A percentile compares a stretch with the other conserved stretches of the same genome.
Evolutionary conservation across 2,888 invertebrate genomes (phyloP).

Genomic region (Pyrrhia umbra): DNA sequence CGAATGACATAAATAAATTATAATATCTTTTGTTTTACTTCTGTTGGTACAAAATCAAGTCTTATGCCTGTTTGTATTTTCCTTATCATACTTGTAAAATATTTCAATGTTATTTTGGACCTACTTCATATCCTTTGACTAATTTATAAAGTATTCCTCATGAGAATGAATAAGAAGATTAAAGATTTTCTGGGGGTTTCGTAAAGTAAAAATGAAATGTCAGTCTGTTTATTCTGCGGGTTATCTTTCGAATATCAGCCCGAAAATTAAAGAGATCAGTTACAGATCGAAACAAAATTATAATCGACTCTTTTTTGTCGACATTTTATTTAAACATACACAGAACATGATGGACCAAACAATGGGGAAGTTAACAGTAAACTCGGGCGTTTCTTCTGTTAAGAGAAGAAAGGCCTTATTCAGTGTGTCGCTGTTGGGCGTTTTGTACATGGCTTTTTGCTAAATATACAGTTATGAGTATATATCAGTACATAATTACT

Average conservation of each 20-base stretch:
- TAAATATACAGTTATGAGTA: neutral
- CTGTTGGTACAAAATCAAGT: neutral
- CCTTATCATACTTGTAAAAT: neutral
- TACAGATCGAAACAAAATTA: too few relatives aligned
- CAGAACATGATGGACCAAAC: too few relatives aligned
- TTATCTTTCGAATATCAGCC: too few relatives aligned
- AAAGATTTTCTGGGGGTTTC: too few relatives aligned
- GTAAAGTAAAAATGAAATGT: too few relatives aligned
- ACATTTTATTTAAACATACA: too few relatives aligned
- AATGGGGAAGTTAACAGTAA: too few relatives aligned
- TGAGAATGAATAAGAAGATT: too few relatives aligned
- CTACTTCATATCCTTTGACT: neutral
- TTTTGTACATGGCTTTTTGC: neutral
- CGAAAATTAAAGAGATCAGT: too few relatives aligned
- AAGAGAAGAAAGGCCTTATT: neutral
- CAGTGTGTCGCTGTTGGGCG: neutral
- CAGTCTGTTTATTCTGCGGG: too few relatives aligned
- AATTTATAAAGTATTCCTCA: neutral
- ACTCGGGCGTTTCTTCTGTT: too few relatives aligned
- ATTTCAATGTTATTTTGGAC: neutral
- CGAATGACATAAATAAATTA: neutral
- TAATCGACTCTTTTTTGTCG: too few relatives aligned
- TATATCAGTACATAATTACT: neutral
- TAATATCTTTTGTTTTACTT: neutral
- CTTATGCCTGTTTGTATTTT: neutral